These are phyloP conservation scores for Apamea anceps DNA, from an alignment of 2,888 invertebrate species.

Conservation along the genomic window DNA sequence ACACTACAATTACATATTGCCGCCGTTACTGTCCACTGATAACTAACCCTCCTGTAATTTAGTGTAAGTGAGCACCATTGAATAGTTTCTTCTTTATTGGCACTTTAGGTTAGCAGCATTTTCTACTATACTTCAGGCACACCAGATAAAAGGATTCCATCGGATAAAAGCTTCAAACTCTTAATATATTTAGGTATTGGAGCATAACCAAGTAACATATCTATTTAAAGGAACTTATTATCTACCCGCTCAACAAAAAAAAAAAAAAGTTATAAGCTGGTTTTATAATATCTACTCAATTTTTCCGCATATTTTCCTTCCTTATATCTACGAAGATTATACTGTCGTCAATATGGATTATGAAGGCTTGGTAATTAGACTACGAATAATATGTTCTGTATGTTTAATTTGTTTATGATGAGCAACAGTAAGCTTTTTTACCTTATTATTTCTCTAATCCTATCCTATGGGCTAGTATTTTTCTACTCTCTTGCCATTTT, in stretches of 20 bases:
- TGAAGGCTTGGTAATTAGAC: constrained; percentile 6
- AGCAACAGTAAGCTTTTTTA: neutral
- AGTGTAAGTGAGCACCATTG: constrained; percentile 46
- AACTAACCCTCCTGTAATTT: constrained; percentile 64
- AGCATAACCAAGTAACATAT: neutral
- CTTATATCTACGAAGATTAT: neutral
- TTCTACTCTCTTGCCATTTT: neutral
- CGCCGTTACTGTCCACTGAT: constrained; percentile 64
- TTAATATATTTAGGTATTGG: constrained; percentile 8
- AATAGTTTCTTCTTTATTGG: constrained; percentile 46
- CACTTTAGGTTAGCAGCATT: constrained; percentile 28
- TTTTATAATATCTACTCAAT: neutral
- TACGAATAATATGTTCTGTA: neutral
- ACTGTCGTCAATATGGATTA: neutral
- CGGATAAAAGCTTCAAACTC: neutral
- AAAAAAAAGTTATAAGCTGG: neutral
- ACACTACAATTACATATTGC: constrained; percentile 72
- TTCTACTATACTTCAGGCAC: constrained; percentile 24
- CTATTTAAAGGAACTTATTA: neutral
- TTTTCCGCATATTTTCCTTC: constrained; percentile 14
- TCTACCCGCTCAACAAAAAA: neutral
- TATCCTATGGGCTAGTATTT: neutral
- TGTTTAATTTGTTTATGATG: neutral
- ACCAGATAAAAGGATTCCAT: neutral
- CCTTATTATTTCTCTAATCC: neutral